Evolutionary conservation across 2,797 vertebrate species (phyloP).

Genomic region (Meda fulgida): DNA sequence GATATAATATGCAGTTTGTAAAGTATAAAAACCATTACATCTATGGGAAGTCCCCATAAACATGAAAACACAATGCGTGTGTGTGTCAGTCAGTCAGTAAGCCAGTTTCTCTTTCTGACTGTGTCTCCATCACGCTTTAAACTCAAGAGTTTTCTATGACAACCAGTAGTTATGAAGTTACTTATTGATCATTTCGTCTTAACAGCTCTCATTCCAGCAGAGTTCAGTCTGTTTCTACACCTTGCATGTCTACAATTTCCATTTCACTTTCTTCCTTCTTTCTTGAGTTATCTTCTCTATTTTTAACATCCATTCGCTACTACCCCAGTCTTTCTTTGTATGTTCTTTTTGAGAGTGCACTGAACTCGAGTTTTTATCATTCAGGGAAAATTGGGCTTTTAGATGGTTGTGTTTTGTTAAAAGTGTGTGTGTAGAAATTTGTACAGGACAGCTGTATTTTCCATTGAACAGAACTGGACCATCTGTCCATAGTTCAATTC

Average conservation of each 20-base stretch:
- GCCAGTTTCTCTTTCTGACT: neutral
- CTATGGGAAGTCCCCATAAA: no score
- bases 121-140: neutral
- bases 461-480: neutral
- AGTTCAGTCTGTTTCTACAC: neutral
- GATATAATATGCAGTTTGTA: no score
- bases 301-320: conserved; percentile 7
- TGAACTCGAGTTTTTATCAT: neutral
- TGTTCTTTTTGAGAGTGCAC: neutral
- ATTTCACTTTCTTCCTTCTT: neutral
- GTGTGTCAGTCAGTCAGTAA: neutral
- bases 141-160: neutral
- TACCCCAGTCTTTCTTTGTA: neutral
- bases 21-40: no score
- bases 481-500: neutral
- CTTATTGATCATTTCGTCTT: conserved; percentile 3
- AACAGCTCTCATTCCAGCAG: conserved; percentile 13
- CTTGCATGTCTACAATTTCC: conserved; percentile 5
- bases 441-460: neutral
- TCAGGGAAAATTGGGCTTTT: neutral
- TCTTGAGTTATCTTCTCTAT: neutral
- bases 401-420: neutral
- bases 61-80: no score
- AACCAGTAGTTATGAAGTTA: conserved; percentile 13
- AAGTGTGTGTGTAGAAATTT: neutral